Conservation (phyloP, 2,113 vertebrate species). For the Stomatorhinus ivindoensis region DNA sequence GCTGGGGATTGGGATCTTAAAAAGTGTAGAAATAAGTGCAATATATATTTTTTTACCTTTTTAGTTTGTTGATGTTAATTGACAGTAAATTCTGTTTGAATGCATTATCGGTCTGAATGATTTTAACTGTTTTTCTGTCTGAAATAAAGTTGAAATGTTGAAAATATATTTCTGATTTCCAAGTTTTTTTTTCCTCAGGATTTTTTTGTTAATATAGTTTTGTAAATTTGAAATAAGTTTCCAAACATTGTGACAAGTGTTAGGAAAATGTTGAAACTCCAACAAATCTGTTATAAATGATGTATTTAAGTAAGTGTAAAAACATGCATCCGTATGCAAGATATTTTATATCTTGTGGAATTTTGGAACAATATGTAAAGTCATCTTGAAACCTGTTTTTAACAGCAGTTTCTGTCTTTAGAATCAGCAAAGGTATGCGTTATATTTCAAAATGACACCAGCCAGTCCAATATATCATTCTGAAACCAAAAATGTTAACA, state of each 20-base stretch:
- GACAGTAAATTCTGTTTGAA: constrained; percentile 83
- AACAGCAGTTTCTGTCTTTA: not conserved
- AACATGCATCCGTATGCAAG: not conserved
- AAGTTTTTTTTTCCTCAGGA: not conserved
- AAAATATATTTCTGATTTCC: not conserved
- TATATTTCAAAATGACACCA: not conserved
- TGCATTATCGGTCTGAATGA: constrained; percentile 83
- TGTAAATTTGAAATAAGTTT: not conserved
- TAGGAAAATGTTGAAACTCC: not conserved
- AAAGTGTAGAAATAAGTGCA: constrained; percentile 92
- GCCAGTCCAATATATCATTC: no score
- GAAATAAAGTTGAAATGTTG: constrained; percentile 64
- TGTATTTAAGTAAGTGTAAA: not conserved
- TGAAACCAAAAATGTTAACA: no score
- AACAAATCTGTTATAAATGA: not conserved
- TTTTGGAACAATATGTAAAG: not conserved
- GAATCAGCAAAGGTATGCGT: not conserved
- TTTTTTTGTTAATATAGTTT: not conserved
- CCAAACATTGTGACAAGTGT: not conserved
- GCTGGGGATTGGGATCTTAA: constrained; percentile 69
- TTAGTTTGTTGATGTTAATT: constrained; percentile 73
- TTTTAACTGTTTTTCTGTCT: constrained; percentile 78
- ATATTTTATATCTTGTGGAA: not conserved
- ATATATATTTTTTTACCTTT: constrained; percentile 79
- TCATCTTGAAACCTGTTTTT: not conserved